These are phyloP conservation scores for Zoanthus sociatus DNA, from an alignment of 92 coral and sea anemone genomes.

Conservation along the genomic window DNA sequence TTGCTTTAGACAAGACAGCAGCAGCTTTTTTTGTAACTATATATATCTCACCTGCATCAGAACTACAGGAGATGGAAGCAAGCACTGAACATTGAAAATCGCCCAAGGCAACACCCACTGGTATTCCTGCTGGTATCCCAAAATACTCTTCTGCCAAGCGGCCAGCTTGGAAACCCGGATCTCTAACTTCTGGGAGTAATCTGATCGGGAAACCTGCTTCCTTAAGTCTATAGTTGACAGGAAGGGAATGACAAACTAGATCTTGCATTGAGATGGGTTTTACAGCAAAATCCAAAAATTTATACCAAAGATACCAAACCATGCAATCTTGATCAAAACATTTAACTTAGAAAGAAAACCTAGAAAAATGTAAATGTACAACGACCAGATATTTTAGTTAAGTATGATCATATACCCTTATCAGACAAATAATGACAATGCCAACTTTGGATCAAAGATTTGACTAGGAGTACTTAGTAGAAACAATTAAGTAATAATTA, in stretches of 20 bases:
- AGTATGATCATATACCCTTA: too few species aligned
- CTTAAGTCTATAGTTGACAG: slow-evolving; percentile 46
- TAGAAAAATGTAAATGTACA: too few species aligned
- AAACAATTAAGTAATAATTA: too few species aligned
- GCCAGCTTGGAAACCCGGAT: slow-evolving; percentile 79
- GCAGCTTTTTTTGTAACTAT: not conserved
- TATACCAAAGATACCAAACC: too few species aligned
- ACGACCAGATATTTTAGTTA: too few species aligned
- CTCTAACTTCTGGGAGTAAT: slow-evolving; percentile 76
- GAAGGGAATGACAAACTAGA: not conserved
- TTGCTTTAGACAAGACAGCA: not conserved
- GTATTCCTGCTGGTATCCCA: slow-evolving; percentile 80
- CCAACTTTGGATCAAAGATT: too few species aligned
- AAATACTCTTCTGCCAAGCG: slow-evolving; percentile 60
- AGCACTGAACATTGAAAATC: slow-evolving; percentile 96
- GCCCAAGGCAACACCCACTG: slow-evolving; percentile 90
- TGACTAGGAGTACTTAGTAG: too few species aligned
- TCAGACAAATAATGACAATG: too few species aligned
- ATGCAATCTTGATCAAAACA: too few species aligned
- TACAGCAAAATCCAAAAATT: not conserved
- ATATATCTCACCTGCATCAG: slow-evolving; percentile 86
- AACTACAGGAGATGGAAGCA: slow-evolving; percentile 63
- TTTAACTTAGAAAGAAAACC: too few species aligned
- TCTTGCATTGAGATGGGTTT: not conserved
- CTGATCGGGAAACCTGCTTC: slow-evolving; percentile 75